Conservation (phyloP, 2,888 invertebrate species). For the Agrilus biguttatus region DNA sequence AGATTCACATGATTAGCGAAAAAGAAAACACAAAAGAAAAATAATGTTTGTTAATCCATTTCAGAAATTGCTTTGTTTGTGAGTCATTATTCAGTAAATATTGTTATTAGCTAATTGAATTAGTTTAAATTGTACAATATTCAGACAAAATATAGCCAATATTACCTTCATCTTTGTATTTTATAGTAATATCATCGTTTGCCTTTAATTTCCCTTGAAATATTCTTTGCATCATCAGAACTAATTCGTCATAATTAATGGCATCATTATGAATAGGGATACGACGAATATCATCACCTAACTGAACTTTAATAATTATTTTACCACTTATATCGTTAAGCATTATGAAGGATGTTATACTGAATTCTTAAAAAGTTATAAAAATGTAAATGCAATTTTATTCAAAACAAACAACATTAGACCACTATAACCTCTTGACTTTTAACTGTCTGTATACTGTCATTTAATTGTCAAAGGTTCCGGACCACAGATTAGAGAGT, state of each 20-base stretch:
- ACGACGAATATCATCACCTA: conserved; percentile 51
- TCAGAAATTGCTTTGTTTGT: too few species aligned
- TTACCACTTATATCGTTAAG: conserved; percentile 33
- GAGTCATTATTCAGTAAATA: too few species aligned
- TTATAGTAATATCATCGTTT: conserved; percentile 51
- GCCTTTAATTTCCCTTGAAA: conserved; percentile 46
- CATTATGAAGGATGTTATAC: conserved; percentile 24
- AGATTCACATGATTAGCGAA: conserved; percentile 1
- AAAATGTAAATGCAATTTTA: too few species aligned
- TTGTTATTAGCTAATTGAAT: too few species aligned
- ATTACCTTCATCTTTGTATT: conserved; percentile 57
- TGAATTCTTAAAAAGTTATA: conserved; percentile 15
- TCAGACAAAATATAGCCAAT: neutral
- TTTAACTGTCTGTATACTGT: too few species aligned
- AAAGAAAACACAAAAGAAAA: too few species aligned
- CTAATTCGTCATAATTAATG: conserved; percentile 52
- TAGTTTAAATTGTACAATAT: neutral
- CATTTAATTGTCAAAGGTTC: too few species aligned
- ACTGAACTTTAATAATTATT: conserved; percentile 40
- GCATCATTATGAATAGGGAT: conserved; percentile 60
- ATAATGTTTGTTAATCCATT: too few species aligned
- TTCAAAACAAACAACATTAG: too few species aligned
- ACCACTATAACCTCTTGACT: too few species aligned
- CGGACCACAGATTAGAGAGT: too few species aligned
- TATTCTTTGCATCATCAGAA: conserved; percentile 59